A percentile compares a stretch with the other conserved stretches of the same genome.
phyloP scores from a whole-genome alignment of 2,888 invertebrate genomes.

The Lissocephala sabroskyi region DNA sequence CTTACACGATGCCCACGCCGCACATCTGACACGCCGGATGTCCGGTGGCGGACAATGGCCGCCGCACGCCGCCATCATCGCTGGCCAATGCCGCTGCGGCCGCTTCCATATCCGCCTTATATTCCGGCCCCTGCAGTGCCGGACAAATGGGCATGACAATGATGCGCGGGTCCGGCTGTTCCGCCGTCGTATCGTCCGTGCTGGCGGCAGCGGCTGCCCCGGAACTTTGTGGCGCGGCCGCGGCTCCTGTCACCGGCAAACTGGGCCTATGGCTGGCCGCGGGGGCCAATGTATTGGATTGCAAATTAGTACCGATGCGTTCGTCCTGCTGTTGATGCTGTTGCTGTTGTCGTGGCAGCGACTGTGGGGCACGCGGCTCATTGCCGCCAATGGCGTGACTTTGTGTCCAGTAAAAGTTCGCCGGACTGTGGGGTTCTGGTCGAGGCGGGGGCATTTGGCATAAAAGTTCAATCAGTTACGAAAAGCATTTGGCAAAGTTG shows the following conservation, averaged over 20 bases:
- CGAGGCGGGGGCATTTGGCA: not conserved
- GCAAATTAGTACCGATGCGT: slow-evolving; percentile 73
- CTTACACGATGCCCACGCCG: slow-evolving; percentile 73
- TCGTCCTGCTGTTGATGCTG: slow-evolving; percentile 56
- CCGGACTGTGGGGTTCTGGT: slow-evolving; percentile 67
- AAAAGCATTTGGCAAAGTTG: slow-evolving; percentile 26
- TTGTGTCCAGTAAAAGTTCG: slow-evolving; percentile 81
- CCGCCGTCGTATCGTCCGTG: slow-evolving; percentile 10
- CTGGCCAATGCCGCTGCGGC: slow-evolving; percentile 58
- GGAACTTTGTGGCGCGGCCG: slow-evolving; percentile 18
- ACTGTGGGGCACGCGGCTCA: slow-evolving; percentile 74
- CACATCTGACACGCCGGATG: slow-evolving; percentile 71
- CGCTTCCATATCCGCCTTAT: slow-evolving; percentile 67
- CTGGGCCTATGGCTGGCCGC: slow-evolving; percentile 74
- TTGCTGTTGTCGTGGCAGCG: slow-evolving; percentile 70
- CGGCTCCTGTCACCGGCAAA: slow-evolving; percentile 71
- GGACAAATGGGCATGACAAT: slow-evolving; percentile 70
- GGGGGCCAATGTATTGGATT: slow-evolving; percentile 76
- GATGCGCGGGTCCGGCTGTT: slow-evolving; percentile 62
- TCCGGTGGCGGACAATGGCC: slow-evolving; percentile 66
- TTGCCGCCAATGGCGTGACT: slow-evolving; percentile 82
- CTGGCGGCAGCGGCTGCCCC: slow-evolving; percentile 18
- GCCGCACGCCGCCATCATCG: slow-evolving; percentile 56
- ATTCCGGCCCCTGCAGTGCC: slow-evolving; percentile 67
- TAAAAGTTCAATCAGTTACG: not conserved